These are phyloP conservation scores for Eulemur macaco DNA, from an alignment of 2,113 vertebrate genomes.

Conservation along the genomic window DNA sequence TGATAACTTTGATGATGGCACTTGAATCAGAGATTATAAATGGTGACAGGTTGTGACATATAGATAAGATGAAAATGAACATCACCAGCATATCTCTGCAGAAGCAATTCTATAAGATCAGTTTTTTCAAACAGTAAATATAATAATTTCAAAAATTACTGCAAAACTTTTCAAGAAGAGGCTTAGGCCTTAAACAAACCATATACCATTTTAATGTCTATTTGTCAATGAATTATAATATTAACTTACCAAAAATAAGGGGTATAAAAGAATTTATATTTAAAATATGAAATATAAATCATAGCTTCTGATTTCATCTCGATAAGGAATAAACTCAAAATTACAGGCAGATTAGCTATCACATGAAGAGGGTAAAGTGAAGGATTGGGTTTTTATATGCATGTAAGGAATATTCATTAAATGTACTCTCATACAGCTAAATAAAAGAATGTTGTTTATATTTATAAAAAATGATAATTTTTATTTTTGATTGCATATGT, in stretches of 20 bases:
- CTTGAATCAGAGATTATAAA: slow-evolving; percentile 74
- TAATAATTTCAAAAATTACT: slow-evolving; percentile 49
- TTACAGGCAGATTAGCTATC: not conserved
- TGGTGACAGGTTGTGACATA: slow-evolving; percentile 70
- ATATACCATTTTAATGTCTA: not conserved
- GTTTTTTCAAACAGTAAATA: slow-evolving; percentile 44
- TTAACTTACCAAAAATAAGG: slow-evolving; percentile 3
- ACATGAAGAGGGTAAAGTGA: not conserved
- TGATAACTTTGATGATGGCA: slow-evolving; percentile 71
- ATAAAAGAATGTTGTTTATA: not conserved
- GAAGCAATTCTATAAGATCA: slow-evolving; percentile 22
- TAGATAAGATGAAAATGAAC: slow-evolving; percentile 57
- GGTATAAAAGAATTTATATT: not conserved
- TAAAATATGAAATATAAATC: slow-evolving; percentile 29
- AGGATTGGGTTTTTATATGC: not conserved
- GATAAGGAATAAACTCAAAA: slow-evolving; percentile 25
- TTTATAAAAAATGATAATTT: not conserved
- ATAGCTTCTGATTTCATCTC: slow-evolving; percentile 42
- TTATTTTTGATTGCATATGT: not conserved
- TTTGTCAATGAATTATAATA: slow-evolving; percentile 8
- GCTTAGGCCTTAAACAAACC: not conserved
- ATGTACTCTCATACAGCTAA: not conserved
- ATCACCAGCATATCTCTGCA: slow-evolving; percentile 1
- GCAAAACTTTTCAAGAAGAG: not conserved
- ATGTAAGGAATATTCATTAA: not conserved